A percentile compares a stretch with the other conserved stretches of the same genome.
phyloP scores from a whole-genome alignment of 2,888 invertebrate genomes.

The Pseudococcus jackbeardsleyi region DNA sequence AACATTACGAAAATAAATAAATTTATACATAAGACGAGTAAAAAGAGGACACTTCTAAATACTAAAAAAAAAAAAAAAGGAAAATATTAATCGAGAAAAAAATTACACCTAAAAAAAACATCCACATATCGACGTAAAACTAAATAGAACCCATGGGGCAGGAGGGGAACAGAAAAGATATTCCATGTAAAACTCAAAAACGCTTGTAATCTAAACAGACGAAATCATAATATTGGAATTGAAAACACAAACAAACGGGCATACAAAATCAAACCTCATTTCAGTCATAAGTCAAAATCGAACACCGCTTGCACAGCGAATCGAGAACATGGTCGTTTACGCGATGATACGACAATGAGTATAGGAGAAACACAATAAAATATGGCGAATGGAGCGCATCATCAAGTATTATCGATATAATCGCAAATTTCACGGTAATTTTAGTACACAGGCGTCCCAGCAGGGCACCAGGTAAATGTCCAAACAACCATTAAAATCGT shows the following conservation, averaged over 20 bases:
- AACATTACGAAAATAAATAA: conserved; percentile 1
- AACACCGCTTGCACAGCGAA: not conserved
- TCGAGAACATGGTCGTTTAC: not conserved
- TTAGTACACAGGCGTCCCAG: not conserved
- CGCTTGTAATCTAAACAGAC: not conserved
- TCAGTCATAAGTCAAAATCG: not conserved
- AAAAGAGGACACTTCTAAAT: not conserved
- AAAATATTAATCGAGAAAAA: not conserved
- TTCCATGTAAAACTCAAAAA: not conserved
- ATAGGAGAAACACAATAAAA: not conserved
- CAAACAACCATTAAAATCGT: not conserved
- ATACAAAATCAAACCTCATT: not conserved
- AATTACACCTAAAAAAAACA: not conserved
- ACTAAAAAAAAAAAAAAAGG: not conserved
- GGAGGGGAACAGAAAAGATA: not conserved
- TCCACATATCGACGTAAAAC: not conserved
- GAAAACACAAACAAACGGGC: not conserved
- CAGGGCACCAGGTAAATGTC: not conserved
- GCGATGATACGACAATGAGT: not conserved
- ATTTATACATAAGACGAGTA: not conserved
- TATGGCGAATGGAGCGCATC: conserved; percentile 5
- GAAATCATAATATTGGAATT: not conserved
- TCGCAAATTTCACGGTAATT: not conserved
- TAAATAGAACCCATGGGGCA: not conserved
- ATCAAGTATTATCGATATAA: not conserved